phyloP scores from a whole-genome alignment of 2,888 invertebrate genomes.

The Eilema griseolum region DNA sequence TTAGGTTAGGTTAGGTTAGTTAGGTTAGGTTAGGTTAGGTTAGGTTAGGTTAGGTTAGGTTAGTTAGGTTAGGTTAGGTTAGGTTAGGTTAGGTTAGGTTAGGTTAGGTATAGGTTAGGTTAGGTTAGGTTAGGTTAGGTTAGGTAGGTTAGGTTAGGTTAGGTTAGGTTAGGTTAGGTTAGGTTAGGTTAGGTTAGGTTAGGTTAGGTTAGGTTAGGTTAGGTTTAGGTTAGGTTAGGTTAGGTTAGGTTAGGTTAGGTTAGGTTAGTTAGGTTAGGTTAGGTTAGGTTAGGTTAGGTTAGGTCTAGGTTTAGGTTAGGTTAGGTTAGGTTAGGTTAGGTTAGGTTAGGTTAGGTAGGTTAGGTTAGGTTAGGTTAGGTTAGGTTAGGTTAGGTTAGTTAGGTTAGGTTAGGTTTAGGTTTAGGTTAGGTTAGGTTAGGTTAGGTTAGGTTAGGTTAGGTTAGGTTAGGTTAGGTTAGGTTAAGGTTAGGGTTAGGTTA shows the following conservation, averaged over 20 bases:
- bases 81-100: constrained; percentile 30
- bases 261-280: constrained; percentile 21
- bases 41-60: constrained; percentile 26
- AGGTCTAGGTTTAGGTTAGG: too few relatives aligned
- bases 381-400: constrained; percentile 39
- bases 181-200: constrained; percentile 29
- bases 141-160: too few relatives aligned
- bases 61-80: constrained; percentile 29
- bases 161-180: constrained; percentile 29
- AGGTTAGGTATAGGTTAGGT: constrained; percentile 28
- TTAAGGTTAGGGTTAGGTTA: constrained; percentile 44
- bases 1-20: constrained; percentile 28
- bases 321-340: constrained; percentile 42
- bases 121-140: too few relatives aligned
- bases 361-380: constrained; percentile 43
- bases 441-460: constrained; percentile 32
- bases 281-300: constrained; percentile 39
- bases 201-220: constrained; percentile 20
- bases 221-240: constrained; percentile 15
- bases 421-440: constrained; percentile 43
- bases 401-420: too few relatives aligned
- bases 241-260: constrained; percentile 21
- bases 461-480: constrained; percentile 38
- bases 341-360: too few relatives aligned
- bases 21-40: constrained; percentile 28